Evolutionary conservation across 2,888 invertebrate species (phyloP).

Genomic region (Aphidoletes aphidimyza): DNA sequence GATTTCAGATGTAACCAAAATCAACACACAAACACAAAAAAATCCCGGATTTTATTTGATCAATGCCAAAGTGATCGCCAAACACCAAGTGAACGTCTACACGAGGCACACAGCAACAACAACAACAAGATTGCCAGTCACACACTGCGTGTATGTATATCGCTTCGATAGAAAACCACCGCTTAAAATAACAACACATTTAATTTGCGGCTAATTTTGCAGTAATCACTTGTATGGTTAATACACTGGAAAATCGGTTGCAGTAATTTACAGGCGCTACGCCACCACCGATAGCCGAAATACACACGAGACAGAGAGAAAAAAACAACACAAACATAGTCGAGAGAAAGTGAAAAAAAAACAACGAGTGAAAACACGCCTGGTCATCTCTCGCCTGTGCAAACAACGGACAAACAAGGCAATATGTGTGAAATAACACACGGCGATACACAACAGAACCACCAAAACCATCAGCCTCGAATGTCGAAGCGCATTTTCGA

Average conservation of each 20-base stretch:
- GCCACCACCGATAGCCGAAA: neutral
- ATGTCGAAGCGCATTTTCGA: neutral
- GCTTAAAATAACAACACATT: slow-evolving; percentile 51
- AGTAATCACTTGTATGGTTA: slow-evolving; percentile 53
- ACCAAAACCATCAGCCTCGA: neutral
- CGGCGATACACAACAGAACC: neutral
- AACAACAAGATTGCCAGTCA: neutral
- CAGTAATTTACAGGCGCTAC: slow-evolving; percentile 31
- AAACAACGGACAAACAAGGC: slow-evolving; percentile 33
- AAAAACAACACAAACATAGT: neutral
- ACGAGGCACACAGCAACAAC: neutral
- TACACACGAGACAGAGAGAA: neutral
- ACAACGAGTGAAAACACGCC: neutral
- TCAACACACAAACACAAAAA: too few species aligned
- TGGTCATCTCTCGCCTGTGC: slow-evolving; percentile 25
- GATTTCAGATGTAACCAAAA: slow-evolving; percentile 12
- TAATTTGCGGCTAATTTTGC: slow-evolving; percentile 49
- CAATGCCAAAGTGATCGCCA: slow-evolving; percentile 28
- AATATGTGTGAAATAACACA: slow-evolving; percentile 49
- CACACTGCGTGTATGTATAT: too few species aligned
- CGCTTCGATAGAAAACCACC: slow-evolving; percentile 40
- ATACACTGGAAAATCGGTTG: slow-evolving; percentile 55
- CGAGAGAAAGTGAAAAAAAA: neutral
- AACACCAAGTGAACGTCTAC: neutral
- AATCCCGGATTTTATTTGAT: neutral